Conservation (phyloP, 2,797 vertebrate genomes). For the Anabas testudineus region DNA sequence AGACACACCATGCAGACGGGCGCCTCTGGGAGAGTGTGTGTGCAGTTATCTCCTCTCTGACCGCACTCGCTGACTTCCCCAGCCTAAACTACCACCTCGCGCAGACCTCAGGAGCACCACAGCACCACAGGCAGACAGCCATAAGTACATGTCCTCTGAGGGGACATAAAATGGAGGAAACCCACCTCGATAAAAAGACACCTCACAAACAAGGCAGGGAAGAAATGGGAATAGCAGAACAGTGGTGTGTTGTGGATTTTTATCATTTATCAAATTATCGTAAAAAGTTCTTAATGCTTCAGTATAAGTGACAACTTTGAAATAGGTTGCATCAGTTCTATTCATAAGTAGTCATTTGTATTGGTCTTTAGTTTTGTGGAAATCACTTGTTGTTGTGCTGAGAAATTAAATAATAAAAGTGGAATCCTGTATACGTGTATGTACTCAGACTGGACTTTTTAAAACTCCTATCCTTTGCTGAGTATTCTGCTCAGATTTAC, state of each 20-base stretch:
- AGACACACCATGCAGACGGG: slow-evolving; percentile 54
- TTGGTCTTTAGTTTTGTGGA: slow-evolving; percentile 14
- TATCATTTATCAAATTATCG: background rate
- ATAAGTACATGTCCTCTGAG: slow-evolving; percentile 72
- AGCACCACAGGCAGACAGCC: slow-evolving; percentile 76
- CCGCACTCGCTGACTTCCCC: slow-evolving; percentile 56
- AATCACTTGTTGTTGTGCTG: slow-evolving; percentile 12
- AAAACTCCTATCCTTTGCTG: background rate
- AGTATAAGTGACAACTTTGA: too few relatives aligned
- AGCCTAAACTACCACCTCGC: slow-evolving; percentile 73
- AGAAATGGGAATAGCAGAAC: background rate
- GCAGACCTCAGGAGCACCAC: slow-evolving; percentile 77
- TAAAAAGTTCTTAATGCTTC: background rate
- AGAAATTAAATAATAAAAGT: slow-evolving; percentile 27
- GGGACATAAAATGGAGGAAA: slow-evolving; percentile 69
- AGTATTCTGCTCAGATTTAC: slow-evolving; percentile 13
- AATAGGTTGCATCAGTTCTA: slow-evolving; percentile 31
- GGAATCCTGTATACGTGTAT: slow-evolving; percentile 38
- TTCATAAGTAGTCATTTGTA: slow-evolving; percentile 26
- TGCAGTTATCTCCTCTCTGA: slow-evolving; percentile 73
- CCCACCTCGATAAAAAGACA: slow-evolving; percentile 68
- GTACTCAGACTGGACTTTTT: slow-evolving; percentile 18
- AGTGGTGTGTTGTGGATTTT: background rate
- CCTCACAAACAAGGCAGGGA: slow-evolving; percentile 47
- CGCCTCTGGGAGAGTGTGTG: slow-evolving; percentile 60